Evolutionary conservation across 2,888 invertebrate genomes (phyloP).

Genomic region (Melanophora roralis): DNA sequence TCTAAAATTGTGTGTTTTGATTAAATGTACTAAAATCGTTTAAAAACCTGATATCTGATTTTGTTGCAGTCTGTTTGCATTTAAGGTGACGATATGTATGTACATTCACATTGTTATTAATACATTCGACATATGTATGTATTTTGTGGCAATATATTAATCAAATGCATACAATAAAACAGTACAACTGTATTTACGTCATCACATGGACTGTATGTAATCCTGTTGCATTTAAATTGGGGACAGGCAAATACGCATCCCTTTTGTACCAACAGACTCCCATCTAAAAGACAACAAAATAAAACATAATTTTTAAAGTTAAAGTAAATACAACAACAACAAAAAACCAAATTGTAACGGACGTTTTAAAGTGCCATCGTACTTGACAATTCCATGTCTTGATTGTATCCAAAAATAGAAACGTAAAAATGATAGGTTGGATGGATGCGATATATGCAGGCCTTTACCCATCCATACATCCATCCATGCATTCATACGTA

Average conservation of each 20-base stretch:
- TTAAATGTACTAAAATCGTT: too few species aligned
- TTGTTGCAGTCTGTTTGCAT: too few species aligned
- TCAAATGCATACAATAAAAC: constrained; percentile 4
- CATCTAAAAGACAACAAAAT: not conserved
- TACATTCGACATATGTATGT: not conserved
- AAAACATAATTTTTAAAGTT: constrained; percentile 5
- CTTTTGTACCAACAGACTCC: not conserved
- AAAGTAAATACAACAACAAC: constrained; percentile 32
- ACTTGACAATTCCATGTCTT: constrained; percentile 54
- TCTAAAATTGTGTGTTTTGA: too few species aligned
- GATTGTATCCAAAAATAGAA: constrained; percentile 47
- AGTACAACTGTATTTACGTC: constrained; percentile 12
- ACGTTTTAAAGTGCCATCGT: constrained; percentile 38
- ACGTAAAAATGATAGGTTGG: constrained; percentile 13
- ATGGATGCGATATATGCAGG: not conserved
- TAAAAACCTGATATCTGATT: too few species aligned
- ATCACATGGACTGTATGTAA: constrained; percentile 47
- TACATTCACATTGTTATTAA: not conserved
- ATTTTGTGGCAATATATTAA: not conserved
- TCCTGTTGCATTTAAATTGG: constrained; percentile 49
- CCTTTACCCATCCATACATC: too few species aligned
- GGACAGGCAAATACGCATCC: constrained; percentile 14
- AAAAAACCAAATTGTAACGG: constrained; percentile 44
- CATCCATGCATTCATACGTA: too few species aligned
- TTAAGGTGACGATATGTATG: constrained; percentile 4